phyloP scores from a whole-genome alignment of 1,140 invertebrate genomes.

The Philaenus spumarius region DNA sequence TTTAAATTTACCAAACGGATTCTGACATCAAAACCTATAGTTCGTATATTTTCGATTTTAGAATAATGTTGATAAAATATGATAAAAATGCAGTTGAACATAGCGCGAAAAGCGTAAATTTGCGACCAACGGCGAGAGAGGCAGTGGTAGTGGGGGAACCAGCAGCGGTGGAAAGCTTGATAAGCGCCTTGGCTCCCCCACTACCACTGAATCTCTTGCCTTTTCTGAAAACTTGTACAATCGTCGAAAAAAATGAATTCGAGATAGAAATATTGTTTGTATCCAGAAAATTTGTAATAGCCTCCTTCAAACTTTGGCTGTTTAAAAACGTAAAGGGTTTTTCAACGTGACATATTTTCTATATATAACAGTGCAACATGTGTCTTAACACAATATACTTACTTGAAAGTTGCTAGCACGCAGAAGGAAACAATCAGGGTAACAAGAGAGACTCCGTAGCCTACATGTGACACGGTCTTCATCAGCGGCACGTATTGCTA shows the following conservation, averaged over 20 bases:
- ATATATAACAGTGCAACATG: neutral
- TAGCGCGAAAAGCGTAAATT: too few relatives aligned
- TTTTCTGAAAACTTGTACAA: too few relatives aligned
- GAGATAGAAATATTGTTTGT: too few relatives aligned
- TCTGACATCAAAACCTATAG: neutral
- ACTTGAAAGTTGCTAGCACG: conserved; percentile 63
- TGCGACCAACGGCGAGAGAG: too few relatives aligned
- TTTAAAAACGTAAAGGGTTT: neutral
- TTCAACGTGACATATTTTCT: neutral
- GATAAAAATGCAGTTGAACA: too few relatives aligned
- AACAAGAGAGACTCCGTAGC: conserved; percentile 59
- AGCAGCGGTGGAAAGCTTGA: too few relatives aligned
- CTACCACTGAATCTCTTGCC: too few relatives aligned
- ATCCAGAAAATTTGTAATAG: too few relatives aligned
- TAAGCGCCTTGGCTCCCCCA: too few relatives aligned
- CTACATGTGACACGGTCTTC: conserved; percentile 57
- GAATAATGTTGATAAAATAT: neutral
- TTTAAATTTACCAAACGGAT: neutral
- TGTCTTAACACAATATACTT: conserved; percentile 37
- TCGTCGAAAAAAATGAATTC: too few relatives aligned
- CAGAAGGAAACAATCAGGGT: conserved; percentile 56
- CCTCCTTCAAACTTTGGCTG: neutral
- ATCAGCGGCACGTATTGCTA: conserved; percentile 53
- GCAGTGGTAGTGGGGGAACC: too few relatives aligned
- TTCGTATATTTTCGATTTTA: too few relatives aligned